A percentile compares a stretch with the other conserved stretches of the same genome.
These are phyloP conservation scores for Brachyopa scutellaris DNA, from an alignment of 2,888 invertebrate genomes.

Conservation along the genomic window DNA sequence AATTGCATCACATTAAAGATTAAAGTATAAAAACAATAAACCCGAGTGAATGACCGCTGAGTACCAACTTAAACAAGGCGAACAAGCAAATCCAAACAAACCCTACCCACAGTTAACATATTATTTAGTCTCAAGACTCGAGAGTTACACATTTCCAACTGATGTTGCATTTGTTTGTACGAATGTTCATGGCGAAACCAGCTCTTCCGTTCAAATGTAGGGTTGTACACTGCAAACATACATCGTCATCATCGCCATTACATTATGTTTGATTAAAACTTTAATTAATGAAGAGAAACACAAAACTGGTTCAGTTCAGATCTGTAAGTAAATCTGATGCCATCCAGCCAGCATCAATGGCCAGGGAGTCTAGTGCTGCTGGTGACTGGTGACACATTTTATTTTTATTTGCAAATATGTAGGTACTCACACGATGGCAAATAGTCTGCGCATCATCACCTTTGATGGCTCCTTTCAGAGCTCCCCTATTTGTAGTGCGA, in stretches of 20 bases:
- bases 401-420: constrained; percentile 56
- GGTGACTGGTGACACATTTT: constrained; percentile 64
- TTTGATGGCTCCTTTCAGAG: constrained; percentile 8
- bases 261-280: constrained; percentile 65
- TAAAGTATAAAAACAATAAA: constrained; percentile 37
- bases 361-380: too few species aligned
- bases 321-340: neutral
- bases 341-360: constrained; percentile 19
- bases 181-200: constrained; percentile 20
- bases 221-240: constrained; percentile 21
- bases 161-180: constrained; percentile 26
- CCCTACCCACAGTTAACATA: constrained; percentile 50
- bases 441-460: constrained; percentile 25
- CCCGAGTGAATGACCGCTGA: constrained; percentile 49
- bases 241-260: constrained; percentile 8
- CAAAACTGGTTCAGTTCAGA: constrained; percentile 56
- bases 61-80: constrained; percentile 8
- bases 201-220: constrained; percentile 4
- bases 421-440: constrained; percentile 45
- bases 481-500: neutral
- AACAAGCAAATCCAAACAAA: neutral
- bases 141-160: constrained; percentile 23
- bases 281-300: constrained; percentile 64
- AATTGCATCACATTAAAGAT: constrained; percentile 44
- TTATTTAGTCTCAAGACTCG: constrained; percentile 54